These are phyloP conservation scores for Drosophila stalkeri DNA, from an alignment of 2,888 invertebrate species.

Conservation along the genomic window DNA sequence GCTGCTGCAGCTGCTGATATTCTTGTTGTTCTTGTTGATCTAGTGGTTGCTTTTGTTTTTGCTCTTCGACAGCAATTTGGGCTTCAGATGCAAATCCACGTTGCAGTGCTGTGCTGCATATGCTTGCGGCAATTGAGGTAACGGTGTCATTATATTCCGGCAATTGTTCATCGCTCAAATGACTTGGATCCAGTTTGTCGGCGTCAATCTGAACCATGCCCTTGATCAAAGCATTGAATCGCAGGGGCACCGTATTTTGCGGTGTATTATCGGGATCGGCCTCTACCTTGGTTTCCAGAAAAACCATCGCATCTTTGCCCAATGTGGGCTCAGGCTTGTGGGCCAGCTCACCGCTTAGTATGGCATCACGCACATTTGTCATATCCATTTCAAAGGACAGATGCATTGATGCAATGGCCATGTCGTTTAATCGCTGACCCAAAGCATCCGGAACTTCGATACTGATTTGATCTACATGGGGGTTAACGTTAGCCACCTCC, in stretches of 20 bases:
- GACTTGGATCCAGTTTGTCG: conserved; percentile 52
- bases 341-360: conserved; percentile 32
- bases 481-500: background rate
- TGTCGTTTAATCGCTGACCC: conserved; percentile 55
- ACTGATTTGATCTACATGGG: conserved; percentile 36
- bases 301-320: conserved; percentile 45
- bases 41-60: background rate
- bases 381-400: conserved; percentile 81
- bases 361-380: conserved; percentile 70
- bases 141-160: conserved; percentile 76
- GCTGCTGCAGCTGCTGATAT: background rate
- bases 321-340: background rate
- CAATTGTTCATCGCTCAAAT: conserved; percentile 49
- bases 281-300: conserved; percentile 61
- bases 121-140: conserved; percentile 75
- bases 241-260: conserved; percentile 59
- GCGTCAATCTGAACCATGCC: conserved; percentile 73
- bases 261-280: conserved; percentile 20
- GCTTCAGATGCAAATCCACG: conserved; percentile 59
- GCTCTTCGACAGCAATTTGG: background rate
- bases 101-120: conserved; percentile 76
- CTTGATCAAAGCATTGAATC: conserved; percentile 74
- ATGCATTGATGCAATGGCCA: conserved; percentile 78
- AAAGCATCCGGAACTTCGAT: conserved; percentile 60
- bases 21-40: background rate